A percentile compares a stretch with the other conserved stretches of the same genome.
phyloP scores from a whole-genome alignment of 2,888 invertebrate species.

The Eucriotettix oculatus region DNA sequence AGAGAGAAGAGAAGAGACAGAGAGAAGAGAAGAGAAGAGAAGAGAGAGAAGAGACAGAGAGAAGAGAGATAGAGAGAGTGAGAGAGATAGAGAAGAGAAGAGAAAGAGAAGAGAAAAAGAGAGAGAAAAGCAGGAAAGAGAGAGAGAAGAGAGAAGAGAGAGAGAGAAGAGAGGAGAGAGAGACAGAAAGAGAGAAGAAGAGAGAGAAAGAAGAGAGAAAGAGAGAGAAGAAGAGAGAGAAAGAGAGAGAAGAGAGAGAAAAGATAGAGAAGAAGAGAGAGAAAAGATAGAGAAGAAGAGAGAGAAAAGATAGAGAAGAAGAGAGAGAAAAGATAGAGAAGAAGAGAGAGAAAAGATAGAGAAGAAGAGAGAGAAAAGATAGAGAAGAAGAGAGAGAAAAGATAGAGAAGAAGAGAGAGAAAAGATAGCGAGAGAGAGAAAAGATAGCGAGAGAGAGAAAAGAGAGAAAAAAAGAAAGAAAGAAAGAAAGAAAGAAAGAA shows the following conservation, averaged over 20 bases:
- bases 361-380: not conserved
- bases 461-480: not conserved
- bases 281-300: not conserved
- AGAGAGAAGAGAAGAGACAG: not conserved
- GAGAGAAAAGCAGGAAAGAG: not conserved
- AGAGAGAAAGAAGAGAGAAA: not conserved
- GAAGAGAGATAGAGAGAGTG: not conserved
- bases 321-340: not conserved
- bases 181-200: not conserved
- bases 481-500: not conserved
- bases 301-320: not conserved
- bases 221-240: not conserved
- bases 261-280: not conserved
- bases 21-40: not conserved
- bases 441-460: not conserved
- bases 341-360: not conserved
- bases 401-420: not conserved
- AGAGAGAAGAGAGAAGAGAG: not conserved
- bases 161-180: not conserved
- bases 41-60: not conserved
- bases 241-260: not conserved
- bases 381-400: not conserved
- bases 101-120: not conserved
- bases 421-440: not conserved
- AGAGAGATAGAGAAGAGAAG: not conserved